These are phyloP conservation scores for Poecilia wingei DNA, from an alignment of 2,797 vertebrate genomes.

Conservation along the genomic window DNA sequence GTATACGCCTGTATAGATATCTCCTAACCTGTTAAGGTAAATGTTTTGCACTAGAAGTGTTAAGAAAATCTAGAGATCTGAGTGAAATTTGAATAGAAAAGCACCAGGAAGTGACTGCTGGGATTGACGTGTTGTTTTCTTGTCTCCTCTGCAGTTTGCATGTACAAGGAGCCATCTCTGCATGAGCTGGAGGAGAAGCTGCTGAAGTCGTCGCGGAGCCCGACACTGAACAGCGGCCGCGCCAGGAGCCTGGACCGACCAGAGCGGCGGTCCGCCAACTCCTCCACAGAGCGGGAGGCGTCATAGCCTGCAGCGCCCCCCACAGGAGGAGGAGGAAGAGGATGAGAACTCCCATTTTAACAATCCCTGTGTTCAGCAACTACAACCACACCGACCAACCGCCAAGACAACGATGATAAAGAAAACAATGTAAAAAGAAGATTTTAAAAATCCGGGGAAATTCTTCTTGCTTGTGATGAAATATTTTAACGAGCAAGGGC, in stretches of 20 bases:
- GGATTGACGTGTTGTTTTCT: background rate
- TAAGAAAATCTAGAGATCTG: no score
- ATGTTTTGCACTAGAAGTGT: no score
- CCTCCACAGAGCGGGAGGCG: conserved; percentile 86
- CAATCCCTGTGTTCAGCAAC: conserved; percentile 70
- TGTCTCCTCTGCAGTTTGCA: conserved; percentile 87
- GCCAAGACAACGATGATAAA: conserved; percentile 43
- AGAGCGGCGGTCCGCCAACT: conserved; percentile 75
- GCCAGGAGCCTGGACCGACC: conserved; percentile 67
- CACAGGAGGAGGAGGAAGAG: conserved; percentile 28
- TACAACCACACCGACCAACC: conserved; percentile 61
- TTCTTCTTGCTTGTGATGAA: conserved; percentile 69
- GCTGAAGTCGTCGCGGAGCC: conserved; percentile 92
- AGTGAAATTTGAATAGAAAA: no score
- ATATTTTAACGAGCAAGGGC: conserved; percentile 61
- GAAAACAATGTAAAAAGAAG: conserved; percentile 54
- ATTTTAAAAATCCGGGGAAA: conserved; percentile 27
- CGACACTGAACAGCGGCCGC: conserved; percentile 91
- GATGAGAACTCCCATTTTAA: conserved; percentile 80
- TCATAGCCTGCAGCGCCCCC: conserved; percentile 80
- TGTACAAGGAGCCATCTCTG: conserved; percentile 99
- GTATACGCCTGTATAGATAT: no score
- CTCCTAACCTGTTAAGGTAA: no score
- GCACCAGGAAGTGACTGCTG: background rate
- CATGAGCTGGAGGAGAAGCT: conserved; percentile 98